Percentiles rank a stretch among this genome's conserved stretches.
phyloP scores from a whole-genome alignment of 2,888 invertebrate species.

The Lissonota sp. region DNA sequence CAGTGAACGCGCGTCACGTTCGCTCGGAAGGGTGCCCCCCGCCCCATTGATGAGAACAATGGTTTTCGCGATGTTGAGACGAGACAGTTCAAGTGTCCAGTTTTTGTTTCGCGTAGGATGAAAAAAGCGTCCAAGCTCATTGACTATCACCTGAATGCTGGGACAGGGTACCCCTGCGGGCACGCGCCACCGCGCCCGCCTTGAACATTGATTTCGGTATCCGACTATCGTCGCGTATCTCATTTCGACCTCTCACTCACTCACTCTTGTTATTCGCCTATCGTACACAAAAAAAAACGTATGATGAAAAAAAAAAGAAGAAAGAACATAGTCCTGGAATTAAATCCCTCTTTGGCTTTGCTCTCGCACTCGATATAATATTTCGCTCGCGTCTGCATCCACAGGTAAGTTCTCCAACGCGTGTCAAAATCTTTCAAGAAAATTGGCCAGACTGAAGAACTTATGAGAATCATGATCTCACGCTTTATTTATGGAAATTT shows the following conservation, averaged over 20 bases:
- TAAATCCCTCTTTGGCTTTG: constrained; percentile 58
- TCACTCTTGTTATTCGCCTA: constrained; percentile 44
- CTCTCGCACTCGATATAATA: constrained; percentile 61
- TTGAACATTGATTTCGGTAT: constrained; percentile 67
- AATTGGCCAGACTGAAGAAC: neutral
- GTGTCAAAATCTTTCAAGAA: constrained; percentile 6
- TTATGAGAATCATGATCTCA: neutral
- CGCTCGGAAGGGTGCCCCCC: no score
- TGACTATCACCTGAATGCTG: constrained; percentile 97
- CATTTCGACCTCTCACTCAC: constrained; percentile 41
- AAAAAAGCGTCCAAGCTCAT: constrained; percentile 74
- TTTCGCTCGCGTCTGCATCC: constrained; percentile 36
- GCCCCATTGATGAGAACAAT: no score
- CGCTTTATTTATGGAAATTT: no score
- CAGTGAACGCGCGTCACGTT: no score
- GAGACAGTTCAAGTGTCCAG: constrained; percentile 61
- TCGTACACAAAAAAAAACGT: constrained; percentile 15
- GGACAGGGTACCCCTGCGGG: constrained; percentile 97
- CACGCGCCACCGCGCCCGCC: constrained; percentile 80
- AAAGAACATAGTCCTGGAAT: neutral
- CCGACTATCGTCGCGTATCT: constrained; percentile 56
- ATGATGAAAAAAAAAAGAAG: constrained; percentile 30
- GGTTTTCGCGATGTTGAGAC: constrained; percentile 21
- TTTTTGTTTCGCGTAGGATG: constrained; percentile 37
- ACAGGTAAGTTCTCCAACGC: constrained; percentile 59